Percentiles rank a stretch among this genome's conserved stretches.
phyloP scores from a whole-genome alignment of 2,113 vertebrate species.

The Sebastes schlegelii region DNA sequence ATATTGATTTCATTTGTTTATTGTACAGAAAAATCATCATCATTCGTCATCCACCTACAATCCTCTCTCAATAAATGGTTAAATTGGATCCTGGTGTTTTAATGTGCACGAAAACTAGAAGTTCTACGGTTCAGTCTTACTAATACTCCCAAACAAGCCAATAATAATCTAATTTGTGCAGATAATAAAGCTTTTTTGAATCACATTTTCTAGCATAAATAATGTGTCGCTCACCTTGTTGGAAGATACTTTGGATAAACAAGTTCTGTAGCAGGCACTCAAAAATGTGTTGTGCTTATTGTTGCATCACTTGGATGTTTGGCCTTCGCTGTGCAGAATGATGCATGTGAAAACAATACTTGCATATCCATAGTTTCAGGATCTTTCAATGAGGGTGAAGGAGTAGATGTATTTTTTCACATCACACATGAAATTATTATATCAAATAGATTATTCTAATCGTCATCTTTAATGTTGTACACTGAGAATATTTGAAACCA shows the following conservation, averaged over 20 bases:
- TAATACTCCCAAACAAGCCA: no score
- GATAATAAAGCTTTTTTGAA: background rate
- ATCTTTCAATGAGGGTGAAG: background rate
- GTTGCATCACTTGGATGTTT: background rate
- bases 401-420: background rate
- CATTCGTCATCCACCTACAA: no score
- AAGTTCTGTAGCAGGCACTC: no score
- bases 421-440: background rate
- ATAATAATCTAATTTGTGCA: no score
- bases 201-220: background rate
- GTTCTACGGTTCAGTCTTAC: no score
- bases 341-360: background rate
- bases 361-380: background rate
- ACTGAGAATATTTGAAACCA: background rate
- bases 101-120: no score
- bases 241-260: background rate
- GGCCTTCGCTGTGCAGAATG: background rate
- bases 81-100: no score
- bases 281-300: background rate
- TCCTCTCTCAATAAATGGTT: no score
- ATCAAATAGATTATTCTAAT: background rate
- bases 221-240: conserved; percentile 1
- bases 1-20: no score
- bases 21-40: no score
- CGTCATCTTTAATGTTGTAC: background rate